Evolutionary conservation across 2,888 invertebrate genomes (phyloP).

Genomic region (Lamellibrachia satsuma): DNA sequence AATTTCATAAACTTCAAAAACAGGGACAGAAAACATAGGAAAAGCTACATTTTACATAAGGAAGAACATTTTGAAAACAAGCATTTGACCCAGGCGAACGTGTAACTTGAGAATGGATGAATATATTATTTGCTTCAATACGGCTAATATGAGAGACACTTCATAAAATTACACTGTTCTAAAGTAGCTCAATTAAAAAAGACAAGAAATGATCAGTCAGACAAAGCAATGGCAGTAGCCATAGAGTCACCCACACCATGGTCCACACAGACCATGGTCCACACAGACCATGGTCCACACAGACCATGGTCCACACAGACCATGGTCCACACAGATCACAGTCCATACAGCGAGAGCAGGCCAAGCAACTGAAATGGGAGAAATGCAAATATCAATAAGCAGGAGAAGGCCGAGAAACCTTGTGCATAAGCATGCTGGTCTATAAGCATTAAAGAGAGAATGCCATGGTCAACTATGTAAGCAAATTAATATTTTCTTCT

Average conservation of each 20-base stretch:
- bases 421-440: neutral
- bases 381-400: constrained; percentile 12
- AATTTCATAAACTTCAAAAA: neutral
- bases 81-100: neutral
- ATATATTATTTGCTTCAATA: neutral
- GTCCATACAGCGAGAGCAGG: no score
- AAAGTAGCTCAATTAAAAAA: neutral
- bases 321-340: no score
- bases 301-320: no score
- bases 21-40: neutral
- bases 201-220: neutral
- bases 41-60: neutral
- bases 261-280: neutral
- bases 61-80: neutral
- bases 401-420: neutral
- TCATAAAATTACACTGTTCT: neutral
- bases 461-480: neutral
- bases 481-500: neutral
- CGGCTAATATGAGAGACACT: neutral
- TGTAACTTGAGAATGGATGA: neutral
- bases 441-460: neutral
- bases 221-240: neutral
- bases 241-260: neutral
- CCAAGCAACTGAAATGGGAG: neutral
- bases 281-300: no score